phyloP scores from a whole-genome alignment of 2,888 invertebrate genomes.

The Hirtodrosophila trivittata region DNA sequence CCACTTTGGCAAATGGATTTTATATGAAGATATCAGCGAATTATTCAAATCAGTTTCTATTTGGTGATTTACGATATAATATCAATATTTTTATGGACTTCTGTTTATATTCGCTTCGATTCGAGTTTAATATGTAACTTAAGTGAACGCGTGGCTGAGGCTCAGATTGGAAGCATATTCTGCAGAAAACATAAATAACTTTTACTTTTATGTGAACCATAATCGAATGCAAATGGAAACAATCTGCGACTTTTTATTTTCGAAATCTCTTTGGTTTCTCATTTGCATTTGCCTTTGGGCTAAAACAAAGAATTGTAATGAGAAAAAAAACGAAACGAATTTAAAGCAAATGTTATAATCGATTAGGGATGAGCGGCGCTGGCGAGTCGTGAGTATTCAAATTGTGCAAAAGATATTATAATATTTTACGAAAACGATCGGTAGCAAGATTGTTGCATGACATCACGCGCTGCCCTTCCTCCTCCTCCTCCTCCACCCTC shows the following conservation, averaged over 20 bases:
- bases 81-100: not conserved
- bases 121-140: no score
- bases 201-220: conserved; percentile 66
- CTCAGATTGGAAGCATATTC: conserved; percentile 4
- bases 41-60: conserved; percentile 4
- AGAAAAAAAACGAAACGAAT: conserved; percentile 25
- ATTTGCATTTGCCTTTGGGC: conserved; percentile 58
- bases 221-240: conserved; percentile 55
- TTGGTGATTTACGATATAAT: conserved; percentile 12
- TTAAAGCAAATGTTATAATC: conserved; percentile 26
- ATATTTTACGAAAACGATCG: not conserved
- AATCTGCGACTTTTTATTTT: conserved; percentile 36
- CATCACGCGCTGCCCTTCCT: conserved; percentile 6
- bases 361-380: conserved; percentile 26
- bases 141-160: not conserved
- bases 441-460: conserved; percentile 6
- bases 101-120: conserved; percentile 3
- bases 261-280: conserved; percentile 56
- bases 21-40: not conserved
- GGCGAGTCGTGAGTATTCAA: conserved; percentile 11
- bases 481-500: not conserved
- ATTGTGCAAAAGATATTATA: not conserved
- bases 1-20: conserved; percentile 27
- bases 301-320: conserved; percentile 4
- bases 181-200: conserved; percentile 62